Percentiles rank a stretch among this genome's conserved stretches.
phyloP scores from a whole-genome alignment of 2,113 vertebrate species.

The Henicopernis longicauda region DNA sequence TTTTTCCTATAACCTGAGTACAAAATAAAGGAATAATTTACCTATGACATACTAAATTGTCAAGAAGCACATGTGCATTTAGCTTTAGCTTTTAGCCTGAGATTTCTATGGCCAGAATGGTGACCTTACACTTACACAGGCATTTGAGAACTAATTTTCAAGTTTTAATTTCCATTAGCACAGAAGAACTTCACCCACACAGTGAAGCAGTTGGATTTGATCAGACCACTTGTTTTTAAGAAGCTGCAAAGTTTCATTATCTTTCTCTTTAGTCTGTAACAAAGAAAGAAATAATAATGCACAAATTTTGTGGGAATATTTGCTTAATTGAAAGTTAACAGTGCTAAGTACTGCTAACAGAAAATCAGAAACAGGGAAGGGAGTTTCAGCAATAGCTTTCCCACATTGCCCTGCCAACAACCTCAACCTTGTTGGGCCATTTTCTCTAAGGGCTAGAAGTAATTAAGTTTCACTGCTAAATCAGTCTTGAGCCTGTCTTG shows the following conservation, averaged over 20 bases:
- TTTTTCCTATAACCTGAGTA: not conserved
- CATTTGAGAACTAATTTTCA: not conserved
- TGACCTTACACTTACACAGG: not conserved
- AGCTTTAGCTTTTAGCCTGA: not conserved
- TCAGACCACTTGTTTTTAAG: not conserved
- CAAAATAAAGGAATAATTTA: not conserved
- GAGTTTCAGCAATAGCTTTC: conserved; percentile 12
- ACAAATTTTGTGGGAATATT: not conserved
- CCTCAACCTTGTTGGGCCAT: not conserved
- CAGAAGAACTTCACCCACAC: not conserved
- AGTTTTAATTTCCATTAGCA: not conserved
- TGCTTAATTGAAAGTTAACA: not conserved
- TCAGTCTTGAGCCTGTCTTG: conserved; percentile 55
- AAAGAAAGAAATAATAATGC: not conserved
- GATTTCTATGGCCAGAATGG: not conserved
- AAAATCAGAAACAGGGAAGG: not conserved
- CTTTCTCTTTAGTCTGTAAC: not conserved
- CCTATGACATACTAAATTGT: not conserved
- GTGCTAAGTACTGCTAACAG: not conserved
- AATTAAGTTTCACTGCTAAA: conserved; percentile 65
- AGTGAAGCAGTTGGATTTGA: not conserved
- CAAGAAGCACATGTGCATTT: not conserved
- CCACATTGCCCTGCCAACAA: conserved; percentile 37
- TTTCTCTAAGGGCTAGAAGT: conserved; percentile 39
- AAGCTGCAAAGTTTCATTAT: not conserved